Conservation (phyloP, 2,888 invertebrate genomes). For the Lithophane socia region DNA sequence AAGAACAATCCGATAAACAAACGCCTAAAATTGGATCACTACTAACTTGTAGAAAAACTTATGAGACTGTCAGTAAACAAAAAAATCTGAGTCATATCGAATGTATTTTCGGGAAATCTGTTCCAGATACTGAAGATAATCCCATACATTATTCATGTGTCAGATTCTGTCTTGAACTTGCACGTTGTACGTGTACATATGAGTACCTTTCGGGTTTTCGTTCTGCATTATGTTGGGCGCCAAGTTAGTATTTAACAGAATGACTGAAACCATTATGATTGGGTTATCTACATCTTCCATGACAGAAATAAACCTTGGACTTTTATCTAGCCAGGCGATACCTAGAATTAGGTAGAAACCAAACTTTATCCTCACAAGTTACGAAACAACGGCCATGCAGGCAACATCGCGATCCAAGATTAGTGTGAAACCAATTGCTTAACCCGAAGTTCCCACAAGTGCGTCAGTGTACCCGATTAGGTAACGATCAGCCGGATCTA, state of each 20-base stretch:
- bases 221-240: not conserved
- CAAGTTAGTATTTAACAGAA: conserved; percentile 1
- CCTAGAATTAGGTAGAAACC: conserved; percentile 26
- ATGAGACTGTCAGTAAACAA: conserved; percentile 5
- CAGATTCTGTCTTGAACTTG: conserved; percentile 9
- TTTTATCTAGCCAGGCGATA: conserved; percentile 3
- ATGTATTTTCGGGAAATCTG: conserved; percentile 27
- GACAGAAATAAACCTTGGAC: conserved; percentile 10
- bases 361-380: conserved; percentile 38
- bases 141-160: conserved; percentile 16
- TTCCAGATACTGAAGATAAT: conserved; percentile 13
- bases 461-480: conserved; percentile 83
- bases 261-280: conserved; percentile 1
- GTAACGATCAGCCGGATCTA: conserved; percentile 88
- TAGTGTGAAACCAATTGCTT: conserved; percentile 79
- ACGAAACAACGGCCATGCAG: conserved; percentile 39
- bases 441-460: conserved; percentile 83
- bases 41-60: conserved; percentile 16
- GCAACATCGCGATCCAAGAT: conserved; percentile 47
- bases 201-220: not conserved
- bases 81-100: conserved; percentile 41
- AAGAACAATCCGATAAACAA: conserved; percentile 30
- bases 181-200: not conserved
- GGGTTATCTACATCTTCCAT: not conserved
- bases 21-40: conserved; percentile 18